Evolutionary conservation across 2,797 vertebrate species (phyloP).

Genomic region (Anabacerthia variegaticeps): DNA sequence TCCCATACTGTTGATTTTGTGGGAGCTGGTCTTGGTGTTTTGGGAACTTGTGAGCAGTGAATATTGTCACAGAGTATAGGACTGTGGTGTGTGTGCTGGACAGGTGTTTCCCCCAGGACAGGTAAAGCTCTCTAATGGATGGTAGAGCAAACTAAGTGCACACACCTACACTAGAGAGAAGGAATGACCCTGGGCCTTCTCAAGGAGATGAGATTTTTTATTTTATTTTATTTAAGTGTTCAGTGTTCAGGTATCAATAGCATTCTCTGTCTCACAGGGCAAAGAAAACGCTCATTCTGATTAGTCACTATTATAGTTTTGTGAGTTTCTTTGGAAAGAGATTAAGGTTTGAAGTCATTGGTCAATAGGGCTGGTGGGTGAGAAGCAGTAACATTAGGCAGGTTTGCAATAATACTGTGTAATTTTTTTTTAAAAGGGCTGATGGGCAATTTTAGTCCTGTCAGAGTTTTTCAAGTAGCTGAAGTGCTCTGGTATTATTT

Average conservation of each 20-base stretch:
- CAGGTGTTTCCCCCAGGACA: neutral
- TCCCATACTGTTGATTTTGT: neutral
- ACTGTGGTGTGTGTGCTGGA: neutral
- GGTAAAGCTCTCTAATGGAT: neutral
- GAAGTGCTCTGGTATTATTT: neutral
- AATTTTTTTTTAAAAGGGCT: neutral
- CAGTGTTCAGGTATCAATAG: neutral
- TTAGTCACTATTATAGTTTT: neutral
- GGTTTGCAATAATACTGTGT: neutral
- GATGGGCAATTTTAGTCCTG: neutral
- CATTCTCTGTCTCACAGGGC: neutral
- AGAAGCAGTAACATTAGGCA: neutral
- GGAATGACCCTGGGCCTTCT: fast-evolving
- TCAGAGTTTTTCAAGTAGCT: neutral
- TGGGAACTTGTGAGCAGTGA: fast-evolving
- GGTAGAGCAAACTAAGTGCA: neutral
- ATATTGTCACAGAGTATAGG: fast-evolving
- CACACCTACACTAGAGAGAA: neutral
- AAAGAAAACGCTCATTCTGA: neutral
- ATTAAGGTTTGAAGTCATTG: neutral
- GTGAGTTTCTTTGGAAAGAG: neutral
- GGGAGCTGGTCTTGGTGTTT: neutral
- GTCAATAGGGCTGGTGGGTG: neutral
- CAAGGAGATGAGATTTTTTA: neutral
- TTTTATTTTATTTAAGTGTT: neutral